These are phyloP conservation scores for Hydropsyche betteni DNA, from an alignment of 2,888 invertebrate species.

Conservation along the genomic window DNA sequence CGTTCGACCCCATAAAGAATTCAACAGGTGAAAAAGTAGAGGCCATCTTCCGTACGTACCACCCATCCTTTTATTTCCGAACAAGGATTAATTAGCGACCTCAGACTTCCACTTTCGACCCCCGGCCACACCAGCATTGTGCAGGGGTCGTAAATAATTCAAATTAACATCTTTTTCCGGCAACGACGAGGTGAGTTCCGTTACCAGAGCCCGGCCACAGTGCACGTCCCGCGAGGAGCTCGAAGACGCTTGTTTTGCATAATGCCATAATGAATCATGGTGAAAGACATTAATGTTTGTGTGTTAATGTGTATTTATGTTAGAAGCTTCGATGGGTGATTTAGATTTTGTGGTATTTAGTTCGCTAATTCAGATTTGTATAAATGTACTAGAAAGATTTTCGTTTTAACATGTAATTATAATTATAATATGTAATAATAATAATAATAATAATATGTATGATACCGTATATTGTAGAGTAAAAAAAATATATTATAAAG, in stretches of 20 bases:
- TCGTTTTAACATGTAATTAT: too few species aligned
- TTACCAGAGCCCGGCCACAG: neutral
- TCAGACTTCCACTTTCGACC: neutral
- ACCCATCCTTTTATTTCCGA: neutral
- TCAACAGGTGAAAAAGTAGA: constrained; percentile 11
- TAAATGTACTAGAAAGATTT: too few species aligned
- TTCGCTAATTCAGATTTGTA: too few species aligned
- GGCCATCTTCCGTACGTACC: neutral
- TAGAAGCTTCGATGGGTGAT: too few species aligned
- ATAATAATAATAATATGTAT: too few species aligned
- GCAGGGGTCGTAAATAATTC: constrained; percentile 16
- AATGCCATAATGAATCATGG: constrained; percentile 34
- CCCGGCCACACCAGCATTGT: constrained; percentile 5
- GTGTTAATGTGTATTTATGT: too few species aligned
- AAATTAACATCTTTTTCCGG: constrained; percentile 27
- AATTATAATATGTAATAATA: too few species aligned
- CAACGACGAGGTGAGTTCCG: constrained; percentile 7
- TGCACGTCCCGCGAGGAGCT: constrained; percentile 5
- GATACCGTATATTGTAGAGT: too few species aligned
- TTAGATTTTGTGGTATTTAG: too few species aligned
- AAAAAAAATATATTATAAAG: too few species aligned
- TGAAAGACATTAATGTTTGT: too few species aligned
- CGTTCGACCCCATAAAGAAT: neutral
- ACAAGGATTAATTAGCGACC: constrained; percentile 15
- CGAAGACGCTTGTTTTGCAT: constrained; percentile 44